Conservation (phyloP, 2,888 invertebrate species). For the Pyrochroa serraticornis region DNA sequence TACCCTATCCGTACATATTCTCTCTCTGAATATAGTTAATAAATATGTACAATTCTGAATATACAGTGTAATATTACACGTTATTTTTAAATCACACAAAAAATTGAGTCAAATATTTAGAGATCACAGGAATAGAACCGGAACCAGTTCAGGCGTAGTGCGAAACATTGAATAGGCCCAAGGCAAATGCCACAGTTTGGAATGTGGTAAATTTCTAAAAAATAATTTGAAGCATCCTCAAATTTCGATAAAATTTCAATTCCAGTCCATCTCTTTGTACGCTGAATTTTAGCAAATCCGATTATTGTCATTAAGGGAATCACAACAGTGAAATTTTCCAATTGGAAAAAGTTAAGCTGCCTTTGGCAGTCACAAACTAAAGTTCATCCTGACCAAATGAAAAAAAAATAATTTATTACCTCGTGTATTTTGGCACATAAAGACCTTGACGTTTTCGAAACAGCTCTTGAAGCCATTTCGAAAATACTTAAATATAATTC, state of each 20-base stretch:
- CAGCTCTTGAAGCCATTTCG: constrained; percentile 1
- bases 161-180: constrained; percentile 37
- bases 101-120: constrained; percentile 52
- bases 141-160: constrained; percentile 45
- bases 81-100: constrained; percentile 50
- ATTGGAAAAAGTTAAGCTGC: constrained; percentile 50
- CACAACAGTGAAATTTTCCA: constrained; percentile 29
- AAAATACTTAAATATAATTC: constrained; percentile 31
- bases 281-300: constrained; percentile 32
- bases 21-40: constrained; percentile 20
- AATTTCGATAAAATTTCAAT: constrained; percentile 31
- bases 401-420: constrained; percentile 30
- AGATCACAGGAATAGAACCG: constrained; percentile 60
- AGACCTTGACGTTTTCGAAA: too few relatives aligned
- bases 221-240: constrained; percentile 19
- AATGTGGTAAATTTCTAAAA: constrained; percentile 37
- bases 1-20: constrained; percentile 21
- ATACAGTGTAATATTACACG: constrained; percentile 33
- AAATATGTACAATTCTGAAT: constrained; percentile 23
- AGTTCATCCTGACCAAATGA: constrained; percentile 18
- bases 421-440: constrained; percentile 43
- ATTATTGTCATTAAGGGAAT: constrained; percentile 44
- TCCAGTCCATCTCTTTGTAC: constrained; percentile 53
- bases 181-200: constrained; percentile 42
- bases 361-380: constrained; percentile 36